A percentile compares a stretch with the other conserved stretches of the same genome.
These are phyloP conservation scores for Pseudomyrmex concolor DNA, from an alignment of 1,140 invertebrate species.

Conservation along the genomic window DNA sequence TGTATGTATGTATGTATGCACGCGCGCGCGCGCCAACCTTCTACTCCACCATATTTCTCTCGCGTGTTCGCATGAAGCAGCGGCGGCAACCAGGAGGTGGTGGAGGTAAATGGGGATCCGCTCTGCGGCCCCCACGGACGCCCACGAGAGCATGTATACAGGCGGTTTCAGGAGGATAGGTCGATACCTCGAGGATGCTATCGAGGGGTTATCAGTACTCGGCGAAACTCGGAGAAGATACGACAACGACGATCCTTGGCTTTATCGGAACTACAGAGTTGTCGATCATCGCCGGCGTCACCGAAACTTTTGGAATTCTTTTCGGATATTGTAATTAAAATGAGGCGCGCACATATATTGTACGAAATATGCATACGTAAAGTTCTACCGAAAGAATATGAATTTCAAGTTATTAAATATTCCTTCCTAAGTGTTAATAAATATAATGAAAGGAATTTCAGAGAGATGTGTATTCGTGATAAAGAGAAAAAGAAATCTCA, in stretches of 20 bases:
- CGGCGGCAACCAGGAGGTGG: slow-evolving; percentile 47
- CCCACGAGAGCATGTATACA: slow-evolving; percentile 69
- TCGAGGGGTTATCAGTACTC: slow-evolving; percentile 19
- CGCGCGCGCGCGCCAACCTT: slow-evolving; percentile 58
- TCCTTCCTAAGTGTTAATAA: too few species aligned
- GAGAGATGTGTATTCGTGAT: not conserved
- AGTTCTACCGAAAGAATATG: too few species aligned
- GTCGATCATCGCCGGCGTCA: too few species aligned
- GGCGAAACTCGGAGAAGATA: not conserved
- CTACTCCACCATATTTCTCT: slow-evolving; percentile 69
- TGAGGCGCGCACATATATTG: not conserved
- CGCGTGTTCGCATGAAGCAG: slow-evolving; percentile 65
- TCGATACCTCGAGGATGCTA: slow-evolving; percentile 44
- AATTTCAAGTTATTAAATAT: too few species aligned
- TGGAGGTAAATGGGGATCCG: slow-evolving; percentile 66
- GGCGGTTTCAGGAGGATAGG: slow-evolving; percentile 50
- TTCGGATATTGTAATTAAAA: not conserved
- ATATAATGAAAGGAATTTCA: too few species aligned
- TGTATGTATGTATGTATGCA: slow-evolving; percentile 15
- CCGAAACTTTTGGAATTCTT: not conserved
- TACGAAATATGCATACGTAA: too few species aligned
- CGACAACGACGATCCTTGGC: not conserved
- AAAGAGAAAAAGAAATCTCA: not conserved
- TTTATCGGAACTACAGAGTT: not conserved
- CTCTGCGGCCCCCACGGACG: slow-evolving; percentile 75